Percentiles rank a stretch among this genome's conserved stretches.
These are phyloP conservation scores for Falco rusticolus DNA, from an alignment of 2,797 vertebrate genomes.

Conservation along the genomic window DNA sequence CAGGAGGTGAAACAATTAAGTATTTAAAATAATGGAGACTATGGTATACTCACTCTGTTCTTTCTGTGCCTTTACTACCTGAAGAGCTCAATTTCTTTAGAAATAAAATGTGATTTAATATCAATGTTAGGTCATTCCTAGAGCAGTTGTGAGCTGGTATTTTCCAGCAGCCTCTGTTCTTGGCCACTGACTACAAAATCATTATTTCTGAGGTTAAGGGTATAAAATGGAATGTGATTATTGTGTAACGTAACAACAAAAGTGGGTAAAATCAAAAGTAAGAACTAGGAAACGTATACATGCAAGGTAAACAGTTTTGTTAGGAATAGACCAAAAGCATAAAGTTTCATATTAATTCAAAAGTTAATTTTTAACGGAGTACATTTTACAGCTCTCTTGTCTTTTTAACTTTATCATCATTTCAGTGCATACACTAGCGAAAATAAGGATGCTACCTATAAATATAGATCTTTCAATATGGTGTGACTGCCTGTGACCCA, in stretches of 20 bases:
- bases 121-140: neutral
- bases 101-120: neutral
- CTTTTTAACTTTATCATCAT: neutral
- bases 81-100: conserved; percentile 7
- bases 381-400: neutral
- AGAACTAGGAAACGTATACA: neutral
- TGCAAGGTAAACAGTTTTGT: neutral
- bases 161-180: neutral
- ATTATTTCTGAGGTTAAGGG: neutral
- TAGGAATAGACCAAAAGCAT: neutral
- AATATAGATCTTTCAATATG: neutral
- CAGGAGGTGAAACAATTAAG: neutral
- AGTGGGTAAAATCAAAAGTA: neutral
- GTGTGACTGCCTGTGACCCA: neutral
- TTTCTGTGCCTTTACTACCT: neutral
- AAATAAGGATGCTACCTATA: neutral
- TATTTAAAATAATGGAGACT: neutral
- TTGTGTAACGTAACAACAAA: neutral
- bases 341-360: neutral
- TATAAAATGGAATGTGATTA: neutral
- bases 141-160: neutral
- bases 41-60: neutral
- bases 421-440: neutral
- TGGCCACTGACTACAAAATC: neutral
- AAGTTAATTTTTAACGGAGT: neutral